Evolutionary conservation across 2,888 invertebrate genomes (phyloP), one percentile per base, ranked within the genome.

Genomic region (Pelosia muscerda): DNA sequence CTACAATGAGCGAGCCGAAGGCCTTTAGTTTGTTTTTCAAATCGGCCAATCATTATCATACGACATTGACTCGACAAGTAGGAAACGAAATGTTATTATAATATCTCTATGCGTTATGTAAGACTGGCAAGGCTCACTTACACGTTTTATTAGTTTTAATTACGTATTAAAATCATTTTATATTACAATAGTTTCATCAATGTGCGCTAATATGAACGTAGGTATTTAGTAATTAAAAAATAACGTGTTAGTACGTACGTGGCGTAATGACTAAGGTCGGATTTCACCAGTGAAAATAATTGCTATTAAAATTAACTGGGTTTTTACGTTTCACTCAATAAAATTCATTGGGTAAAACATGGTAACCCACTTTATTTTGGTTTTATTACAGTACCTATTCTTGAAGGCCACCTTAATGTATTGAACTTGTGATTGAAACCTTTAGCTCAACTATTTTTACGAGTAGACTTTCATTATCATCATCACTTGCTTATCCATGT

Each of bases 51-150:
- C 77, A 82, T 86, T 83, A 84, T 77, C 83, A 84, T 84, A 82
- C 79, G 82, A 82, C 85, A 85, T 85, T 85, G 86, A 78, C 68
- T 79, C 67, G 68, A 72, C 69, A 66, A 84, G 72, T 74, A 77
- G 84, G 84, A 84, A 85, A 76, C 75, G 72, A 60, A 74, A 74
- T 79, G 71, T 76, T 72, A 73, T 73, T 75, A 72, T 66, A 71
- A 79, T 76, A 80, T 77, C 69, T 81, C 34, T 65, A 70, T 70
- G 63, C 67, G 58, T 68, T 68, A 69, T 60, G 55, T 78, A 63
- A 63, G 67, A 71, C 68, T 61, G 56, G 64, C 66, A 63, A 75
- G 62, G 23, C 15, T 55, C 25, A 55, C 55, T 25, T 55, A 25
- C 25, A 25, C n/a, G 10, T 26, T 57, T 57, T 57, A n/a, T 57